Evolutionary conservation across 2,888 invertebrate species (phyloP).

Genomic region (Sphaeridia pumilis): DNA sequence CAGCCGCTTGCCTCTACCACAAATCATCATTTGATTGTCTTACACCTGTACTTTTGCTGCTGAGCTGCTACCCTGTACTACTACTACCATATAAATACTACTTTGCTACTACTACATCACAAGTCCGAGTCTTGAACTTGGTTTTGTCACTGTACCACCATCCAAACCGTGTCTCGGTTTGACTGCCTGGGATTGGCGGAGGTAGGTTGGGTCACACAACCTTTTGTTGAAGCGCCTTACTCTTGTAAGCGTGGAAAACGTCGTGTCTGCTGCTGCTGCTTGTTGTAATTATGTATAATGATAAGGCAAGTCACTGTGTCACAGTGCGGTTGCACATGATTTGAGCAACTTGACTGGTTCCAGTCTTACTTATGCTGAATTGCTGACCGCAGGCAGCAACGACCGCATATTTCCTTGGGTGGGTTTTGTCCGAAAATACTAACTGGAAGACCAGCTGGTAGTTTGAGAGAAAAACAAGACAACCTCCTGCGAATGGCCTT

Average conservation of each 20-base stretch:
- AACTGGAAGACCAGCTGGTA: neutral
- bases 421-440: neutral
- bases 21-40: neutral
- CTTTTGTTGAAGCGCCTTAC: too few relatives aligned
- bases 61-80: too few relatives aligned
- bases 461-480: too few relatives aligned
- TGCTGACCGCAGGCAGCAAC: neutral
- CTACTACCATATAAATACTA: too few relatives aligned
- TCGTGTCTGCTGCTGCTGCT: neutral
- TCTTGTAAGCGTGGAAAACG: too few relatives aligned
- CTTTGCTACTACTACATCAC: neutral
- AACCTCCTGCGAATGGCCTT: too few relatives aligned
- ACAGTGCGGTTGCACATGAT: conserved; percentile 2
- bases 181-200: conserved; percentile 10
- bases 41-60: neutral
- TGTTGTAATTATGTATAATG: conserved; percentile 4
- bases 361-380: neutral
- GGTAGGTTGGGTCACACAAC: conserved; percentile 10
- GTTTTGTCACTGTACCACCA: neutral
- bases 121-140: too few relatives aligned
- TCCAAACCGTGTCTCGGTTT: conserved; percentile 13
- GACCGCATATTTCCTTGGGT: neutral
- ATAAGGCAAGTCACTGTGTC: conserved; percentile 6
- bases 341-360: neutral
- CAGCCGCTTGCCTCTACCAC: neutral